These are phyloP conservation scores for Patella depressa DNA, from an alignment of 2,888 invertebrate genomes.

Conservation along the genomic window DNA sequence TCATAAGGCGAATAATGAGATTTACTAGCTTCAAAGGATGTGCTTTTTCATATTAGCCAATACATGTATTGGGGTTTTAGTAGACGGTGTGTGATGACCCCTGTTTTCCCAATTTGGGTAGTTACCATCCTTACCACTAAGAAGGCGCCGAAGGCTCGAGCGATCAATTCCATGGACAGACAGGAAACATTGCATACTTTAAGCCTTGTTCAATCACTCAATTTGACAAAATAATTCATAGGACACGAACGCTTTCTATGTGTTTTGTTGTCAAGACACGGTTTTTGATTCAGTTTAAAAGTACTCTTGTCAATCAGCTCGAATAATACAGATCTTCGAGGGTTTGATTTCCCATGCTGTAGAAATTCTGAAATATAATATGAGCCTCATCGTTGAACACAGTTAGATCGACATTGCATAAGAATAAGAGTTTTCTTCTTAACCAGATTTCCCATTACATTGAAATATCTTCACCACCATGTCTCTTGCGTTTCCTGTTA, in stretches of 20 bases:
- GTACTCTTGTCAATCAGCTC: not conserved
- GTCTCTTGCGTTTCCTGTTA: not conserved
- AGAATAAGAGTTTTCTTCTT: not conserved
- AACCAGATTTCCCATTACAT: not conserved
- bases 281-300: not conserved
- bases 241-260: not conserved
- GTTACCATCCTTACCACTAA: not conserved
- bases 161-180: not conserved
- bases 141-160: not conserved
- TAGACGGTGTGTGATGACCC: not conserved
- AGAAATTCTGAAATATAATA: not conserved
- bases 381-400: not conserved
- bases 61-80: not conserved
- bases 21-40: not conserved
- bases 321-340: not conserved
- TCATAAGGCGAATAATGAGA: not conserved
- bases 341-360: not conserved
- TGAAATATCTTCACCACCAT: not conserved
- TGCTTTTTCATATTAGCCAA: not conserved
- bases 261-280: not conserved
- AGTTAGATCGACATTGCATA: not conserved
- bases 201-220: not conserved
- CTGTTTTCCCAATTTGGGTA: not conserved
- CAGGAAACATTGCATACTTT: not conserved
- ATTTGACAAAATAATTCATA: conserved; percentile 4